Conservation (phyloP, 2,888 invertebrate genomes). For the Nomada fucata region DNA sequence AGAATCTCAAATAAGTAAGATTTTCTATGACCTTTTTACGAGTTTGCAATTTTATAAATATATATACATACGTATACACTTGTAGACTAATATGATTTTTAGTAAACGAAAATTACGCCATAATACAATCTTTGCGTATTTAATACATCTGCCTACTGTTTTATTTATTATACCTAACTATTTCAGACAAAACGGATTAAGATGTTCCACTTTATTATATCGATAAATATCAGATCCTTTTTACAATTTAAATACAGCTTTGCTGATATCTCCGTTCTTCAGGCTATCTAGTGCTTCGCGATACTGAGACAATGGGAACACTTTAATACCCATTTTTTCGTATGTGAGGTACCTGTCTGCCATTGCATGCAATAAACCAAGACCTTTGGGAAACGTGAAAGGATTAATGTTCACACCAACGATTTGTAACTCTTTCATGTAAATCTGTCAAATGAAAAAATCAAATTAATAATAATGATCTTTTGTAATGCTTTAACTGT, state of each 20-base stretch:
- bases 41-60: constrained; percentile 79
- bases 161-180: not conserved
- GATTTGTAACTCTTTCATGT: constrained; percentile 87
- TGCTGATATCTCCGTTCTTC: constrained; percentile 86
- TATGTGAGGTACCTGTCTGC: constrained; percentile 87
- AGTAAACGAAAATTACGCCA: constrained; percentile 62
- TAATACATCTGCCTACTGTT: not conserved
- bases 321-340: constrained; percentile 86
- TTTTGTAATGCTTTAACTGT: no score
- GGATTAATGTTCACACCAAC: constrained; percentile 89
- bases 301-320: constrained; percentile 86
- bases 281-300: constrained; percentile 85
- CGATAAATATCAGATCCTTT: not conserved
- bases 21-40: constrained; percentile 75
- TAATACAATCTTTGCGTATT: not conserved
- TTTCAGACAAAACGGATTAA: not conserved
- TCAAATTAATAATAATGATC: constrained; percentile 5
- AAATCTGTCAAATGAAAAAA: constrained; percentile 85
- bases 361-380: constrained; percentile 88
- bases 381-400: constrained; percentile 87
- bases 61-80: constrained; percentile 78
- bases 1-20: constrained; percentile 64
- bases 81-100: constrained; percentile 79
- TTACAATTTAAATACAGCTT: constrained; percentile 86
- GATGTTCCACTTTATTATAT: constrained; percentile 7